Evolutionary conservation across 2,888 invertebrate genomes (phyloP).

Genomic region (Nineta flava): DNA sequence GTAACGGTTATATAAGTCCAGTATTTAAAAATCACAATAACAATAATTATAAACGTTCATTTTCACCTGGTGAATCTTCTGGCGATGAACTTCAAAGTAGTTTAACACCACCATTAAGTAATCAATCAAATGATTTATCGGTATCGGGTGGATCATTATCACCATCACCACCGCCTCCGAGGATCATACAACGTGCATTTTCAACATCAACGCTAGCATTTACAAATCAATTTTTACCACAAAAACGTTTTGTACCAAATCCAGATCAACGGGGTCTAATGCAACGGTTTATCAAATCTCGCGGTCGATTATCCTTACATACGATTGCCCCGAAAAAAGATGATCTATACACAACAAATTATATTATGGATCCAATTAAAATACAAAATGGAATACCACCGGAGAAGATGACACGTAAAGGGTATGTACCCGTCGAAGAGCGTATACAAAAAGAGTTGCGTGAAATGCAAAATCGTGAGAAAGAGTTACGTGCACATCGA

Average conservation of each 20-base stretch:
- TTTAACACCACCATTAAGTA: neutral
- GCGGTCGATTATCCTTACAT: slow-evolving; percentile 43
- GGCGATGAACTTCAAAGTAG: neutral
- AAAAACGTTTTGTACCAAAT: slow-evolving; percentile 13
- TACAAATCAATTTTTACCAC: neutral
- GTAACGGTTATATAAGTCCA: slow-evolving; percentile 34
- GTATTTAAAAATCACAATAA: neutral
- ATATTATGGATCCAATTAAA: slow-evolving; percentile 16
- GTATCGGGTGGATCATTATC: neutral
- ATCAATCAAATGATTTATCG: neutral
- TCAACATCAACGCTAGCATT: slow-evolving; percentile 19
- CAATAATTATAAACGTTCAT: neutral
- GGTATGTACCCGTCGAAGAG: slow-evolving; percentile 71
- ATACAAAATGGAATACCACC: slow-evolving; percentile 19
- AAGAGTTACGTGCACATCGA: slow-evolving; percentile 57
- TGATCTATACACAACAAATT: neutral
- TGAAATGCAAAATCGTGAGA: slow-evolving; percentile 69
- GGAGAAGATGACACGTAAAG: slow-evolving; percentile 52
- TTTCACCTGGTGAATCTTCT: too few relatives aligned
- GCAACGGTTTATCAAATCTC: slow-evolving; percentile 69
- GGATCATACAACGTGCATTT: slow-evolving; percentile 20
- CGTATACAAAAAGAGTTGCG: slow-evolving; percentile 75
- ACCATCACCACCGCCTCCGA: slow-evolving; percentile 8
- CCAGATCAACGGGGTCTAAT: slow-evolving; percentile 61
- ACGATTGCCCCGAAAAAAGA: slow-evolving; percentile 12